Conservation (phyloP, 2,113 vertebrate species). For the Chinchilla lanigera region DNA sequence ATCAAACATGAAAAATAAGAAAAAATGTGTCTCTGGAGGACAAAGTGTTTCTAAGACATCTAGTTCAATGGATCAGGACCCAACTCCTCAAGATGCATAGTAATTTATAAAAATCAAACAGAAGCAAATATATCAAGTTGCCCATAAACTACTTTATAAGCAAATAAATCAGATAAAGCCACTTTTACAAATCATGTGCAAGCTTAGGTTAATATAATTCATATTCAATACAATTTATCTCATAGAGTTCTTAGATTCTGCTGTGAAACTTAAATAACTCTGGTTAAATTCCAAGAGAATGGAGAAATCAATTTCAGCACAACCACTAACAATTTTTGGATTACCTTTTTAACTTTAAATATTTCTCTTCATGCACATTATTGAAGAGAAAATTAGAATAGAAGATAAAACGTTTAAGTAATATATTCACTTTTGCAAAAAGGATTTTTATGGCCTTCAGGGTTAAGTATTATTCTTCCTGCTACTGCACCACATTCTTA, state of each 20-base stretch:
- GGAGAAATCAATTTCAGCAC: constrained; percentile 59
- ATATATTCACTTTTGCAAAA: constrained; percentile 42
- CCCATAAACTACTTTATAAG: constrained; percentile 43
- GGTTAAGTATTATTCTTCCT: not conserved
- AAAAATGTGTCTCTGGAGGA: not conserved
- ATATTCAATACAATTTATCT: constrained; percentile 56
- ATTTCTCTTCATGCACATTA: constrained; percentile 39
- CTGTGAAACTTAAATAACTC: constrained; percentile 66
- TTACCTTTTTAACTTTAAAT: constrained; percentile 57
- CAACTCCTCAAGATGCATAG: not conserved
- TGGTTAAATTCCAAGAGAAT: constrained; percentile 56
- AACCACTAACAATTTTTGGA: constrained; percentile 53
- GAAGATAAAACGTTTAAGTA: not conserved
- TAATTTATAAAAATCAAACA: constrained; percentile 28
- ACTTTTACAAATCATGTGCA: constrained; percentile 22
- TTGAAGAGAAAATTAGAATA: constrained; percentile 47
- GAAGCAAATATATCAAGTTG: not conserved
- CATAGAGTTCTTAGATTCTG: constrained; percentile 9
- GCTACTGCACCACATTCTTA: not conserved
- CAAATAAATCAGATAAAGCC: constrained; percentile 34
- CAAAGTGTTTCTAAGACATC: not conserved
- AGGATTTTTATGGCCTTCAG: not conserved
- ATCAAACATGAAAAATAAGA: constrained; percentile 26
- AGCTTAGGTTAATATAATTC: constrained; percentile 28
- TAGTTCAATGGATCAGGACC: not conserved